A percentile compares a stretch with the other conserved stretches of the same genome.
Evolutionary conservation across 2,888 invertebrate genomes (phyloP).

Genomic region (Lagria hirta): DNA sequence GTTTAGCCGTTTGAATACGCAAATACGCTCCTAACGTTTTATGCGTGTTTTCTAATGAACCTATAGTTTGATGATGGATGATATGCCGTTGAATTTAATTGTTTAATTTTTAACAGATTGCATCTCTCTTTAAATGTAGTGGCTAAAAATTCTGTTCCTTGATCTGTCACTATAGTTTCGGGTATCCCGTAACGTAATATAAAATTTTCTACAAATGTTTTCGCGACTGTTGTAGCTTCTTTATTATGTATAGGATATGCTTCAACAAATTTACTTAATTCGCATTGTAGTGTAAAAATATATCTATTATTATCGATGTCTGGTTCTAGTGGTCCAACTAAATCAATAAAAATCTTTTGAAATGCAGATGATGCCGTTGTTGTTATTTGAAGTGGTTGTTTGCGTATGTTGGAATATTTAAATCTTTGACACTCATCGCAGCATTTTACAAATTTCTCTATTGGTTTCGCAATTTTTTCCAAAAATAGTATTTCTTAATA

Average conservation of each 20-base stretch:
- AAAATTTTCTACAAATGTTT: slow-evolving; percentile 29
- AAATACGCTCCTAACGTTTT: slow-evolving; percentile 6
- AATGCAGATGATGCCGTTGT: slow-evolving; percentile 26
- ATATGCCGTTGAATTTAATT: slow-evolving; percentile 11
- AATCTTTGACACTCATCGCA: too few species aligned
- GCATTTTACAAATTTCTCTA: too few species aligned
- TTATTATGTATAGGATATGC: slow-evolving; percentile 22
- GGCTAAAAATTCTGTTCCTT: slow-evolving; percentile 16
- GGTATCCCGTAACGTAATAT: slow-evolving; percentile 25
- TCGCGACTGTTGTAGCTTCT: slow-evolving; percentile 24
- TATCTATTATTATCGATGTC: slow-evolving; percentile 10
- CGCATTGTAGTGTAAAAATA: slow-evolving; percentile 16
- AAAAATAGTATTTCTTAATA: too few species aligned
- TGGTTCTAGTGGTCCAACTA: slow-evolving; percentile 13
- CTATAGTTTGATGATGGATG: slow-evolving; percentile 25
- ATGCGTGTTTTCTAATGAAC: slow-evolving; percentile 24
- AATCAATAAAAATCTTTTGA: slow-evolving; percentile 25
- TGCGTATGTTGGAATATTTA: too few species aligned
- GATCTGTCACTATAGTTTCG: slow-evolving; percentile 18
- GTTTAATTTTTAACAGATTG: slow-evolving; percentile 3
- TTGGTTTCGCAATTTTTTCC: too few species aligned
- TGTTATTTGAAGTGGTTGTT: slow-evolving; percentile 20
- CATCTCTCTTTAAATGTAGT: too few species aligned
- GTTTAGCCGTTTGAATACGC: too few species aligned
- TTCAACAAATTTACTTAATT: slow-evolving; percentile 23